Evolutionary conservation across 2,113 vertebrate species (phyloP).

Genomic region (Amazona vittata): DNA sequence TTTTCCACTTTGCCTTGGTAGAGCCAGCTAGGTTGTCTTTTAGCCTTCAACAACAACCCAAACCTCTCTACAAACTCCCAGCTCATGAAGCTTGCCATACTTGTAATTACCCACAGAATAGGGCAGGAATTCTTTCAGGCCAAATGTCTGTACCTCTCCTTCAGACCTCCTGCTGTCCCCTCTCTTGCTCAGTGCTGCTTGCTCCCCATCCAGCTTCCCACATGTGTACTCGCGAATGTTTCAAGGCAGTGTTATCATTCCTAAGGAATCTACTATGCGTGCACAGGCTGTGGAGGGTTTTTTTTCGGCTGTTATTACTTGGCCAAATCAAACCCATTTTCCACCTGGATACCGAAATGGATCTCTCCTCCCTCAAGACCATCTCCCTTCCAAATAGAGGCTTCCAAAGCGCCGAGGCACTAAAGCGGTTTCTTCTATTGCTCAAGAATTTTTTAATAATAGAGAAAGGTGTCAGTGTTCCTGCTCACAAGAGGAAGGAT

Average conservation of each 20-base stretch:
- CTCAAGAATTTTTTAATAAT: conserved; percentile 67
- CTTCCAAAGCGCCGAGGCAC: conserved; percentile 42
- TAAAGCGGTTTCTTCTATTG: conserved; percentile 15
- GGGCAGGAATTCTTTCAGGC: not conserved
- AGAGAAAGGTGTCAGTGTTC: conserved; percentile 27
- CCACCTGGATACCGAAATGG: conserved; percentile 50
- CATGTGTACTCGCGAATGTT: conserved; percentile 1
- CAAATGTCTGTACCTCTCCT: not conserved
- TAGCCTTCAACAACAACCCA: not conserved
- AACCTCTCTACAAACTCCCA: not conserved
- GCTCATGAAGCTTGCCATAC: not conserved
- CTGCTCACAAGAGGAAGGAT: not conserved
- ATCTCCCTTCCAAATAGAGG: conserved; percentile 35
- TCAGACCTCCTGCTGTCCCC: conserved; percentile 29
- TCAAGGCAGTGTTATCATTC: conserved; percentile 62
- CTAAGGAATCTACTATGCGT: conserved; percentile 50
- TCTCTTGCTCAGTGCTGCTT: not conserved
- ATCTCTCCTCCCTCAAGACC: conserved; percentile 37
- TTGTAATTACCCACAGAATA: not conserved
- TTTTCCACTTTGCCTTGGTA: not conserved
- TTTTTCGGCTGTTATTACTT: conserved; percentile 37
- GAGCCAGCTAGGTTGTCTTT: not conserved
- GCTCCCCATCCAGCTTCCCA: not conserved
- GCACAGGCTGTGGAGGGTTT: not conserved
- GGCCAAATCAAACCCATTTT: conserved; percentile 60